Base-by-base conservation (phyloP, 2,113 vertebrate genomes). In the Epinephelus lanceolatus region DNA sequence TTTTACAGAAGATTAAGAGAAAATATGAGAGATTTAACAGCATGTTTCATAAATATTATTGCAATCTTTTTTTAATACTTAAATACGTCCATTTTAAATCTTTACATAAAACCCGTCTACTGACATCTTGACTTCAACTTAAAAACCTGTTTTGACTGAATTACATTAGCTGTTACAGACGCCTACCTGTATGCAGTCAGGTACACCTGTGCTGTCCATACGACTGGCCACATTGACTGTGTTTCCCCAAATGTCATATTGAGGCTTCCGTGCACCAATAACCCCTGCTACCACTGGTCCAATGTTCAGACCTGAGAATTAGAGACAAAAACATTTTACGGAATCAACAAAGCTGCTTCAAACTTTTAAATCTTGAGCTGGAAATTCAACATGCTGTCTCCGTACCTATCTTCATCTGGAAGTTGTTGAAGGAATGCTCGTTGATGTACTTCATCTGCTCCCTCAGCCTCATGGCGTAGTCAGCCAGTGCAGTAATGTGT, bases 221-320 rank as follows among this genome's bases (percentile, higher is more conserved):
- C 98, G 97, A 93, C 97, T 98, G 51, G 97, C 97, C 90, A 99
- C 97, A 66, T 99, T 99, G 81, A 99, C 98, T 1, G 98, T 99
- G 95, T 99, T 99, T 62, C 97, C 97, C 97, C 97, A 99, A 53
- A 99, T 99, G 89, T 98, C 98, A 4, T 98, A 98, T 66, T 98
- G 98, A 0, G 98, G 97, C 76, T 99, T 99, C 72, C 97, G 95
- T 2, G 98, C 97, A 33, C 97, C 97, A 15, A 98, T 99, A 61
- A 99, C 98, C 2, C 98, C 97, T 3, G 98, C 98, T 45, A 99
- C 98, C 68, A 98, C 98, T 0, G 98, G 98, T 4, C 98, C 97
- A 78, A 98, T 98, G 94, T 99, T 99, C 88, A 99, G 92, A 78
- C 98, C 97, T 98, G 91, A 3, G 10, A 23, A 68, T 56, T 1